phyloP scores from a whole-genome alignment of 1,140 invertebrate species.

The Drosophila sucinea region DNA sequence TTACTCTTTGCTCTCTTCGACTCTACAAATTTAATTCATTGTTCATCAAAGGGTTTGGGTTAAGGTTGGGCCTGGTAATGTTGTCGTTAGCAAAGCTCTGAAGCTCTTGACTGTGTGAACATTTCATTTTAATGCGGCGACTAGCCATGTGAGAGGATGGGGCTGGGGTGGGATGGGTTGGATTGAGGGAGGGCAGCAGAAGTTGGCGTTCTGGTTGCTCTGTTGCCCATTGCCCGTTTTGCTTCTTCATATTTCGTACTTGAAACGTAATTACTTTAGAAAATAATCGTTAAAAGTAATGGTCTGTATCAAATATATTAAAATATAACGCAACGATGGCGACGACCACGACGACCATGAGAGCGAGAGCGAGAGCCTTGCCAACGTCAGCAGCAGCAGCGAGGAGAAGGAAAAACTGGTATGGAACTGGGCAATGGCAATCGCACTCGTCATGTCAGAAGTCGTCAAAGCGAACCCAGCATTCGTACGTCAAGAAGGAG shows the following conservation, averaged over 20 bases:
- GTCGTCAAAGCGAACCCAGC: constrained; percentile 66
- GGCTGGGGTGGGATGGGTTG: neutral
- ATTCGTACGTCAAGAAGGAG: constrained; percentile 53
- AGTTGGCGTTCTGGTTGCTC: constrained; percentile 21
- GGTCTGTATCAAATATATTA: constrained; percentile 83
- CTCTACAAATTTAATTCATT: constrained; percentile 62
- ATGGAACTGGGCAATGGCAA: constrained; percentile 56
- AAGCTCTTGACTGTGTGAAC: constrained; percentile 64
- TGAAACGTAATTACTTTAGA: constrained; percentile 83
- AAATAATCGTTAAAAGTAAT: constrained; percentile 83
- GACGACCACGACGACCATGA: constrained; percentile 42
- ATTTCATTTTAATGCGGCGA: constrained; percentile 75
- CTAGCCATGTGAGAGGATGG: constrained; percentile 58
- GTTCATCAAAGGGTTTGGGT: constrained; percentile 50
- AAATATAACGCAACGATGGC: constrained; percentile 74
- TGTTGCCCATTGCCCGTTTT: constrained; percentile 36
- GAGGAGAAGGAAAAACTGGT: constrained; percentile 18
- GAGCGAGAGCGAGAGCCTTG: constrained; percentile 20
- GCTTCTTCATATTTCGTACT: constrained; percentile 82
- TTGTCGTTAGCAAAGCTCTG: constrained; percentile 54
- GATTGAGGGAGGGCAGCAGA: constrained; percentile 4
- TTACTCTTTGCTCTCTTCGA: constrained; percentile 14
- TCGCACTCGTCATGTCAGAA: constrained; percentile 80
- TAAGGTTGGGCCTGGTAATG: constrained; percentile 56
- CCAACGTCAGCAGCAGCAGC: constrained; percentile 39